Conservation (phyloP, 2,797 vertebrate genomes). For the Adrianichthys oophorus region DNA sequence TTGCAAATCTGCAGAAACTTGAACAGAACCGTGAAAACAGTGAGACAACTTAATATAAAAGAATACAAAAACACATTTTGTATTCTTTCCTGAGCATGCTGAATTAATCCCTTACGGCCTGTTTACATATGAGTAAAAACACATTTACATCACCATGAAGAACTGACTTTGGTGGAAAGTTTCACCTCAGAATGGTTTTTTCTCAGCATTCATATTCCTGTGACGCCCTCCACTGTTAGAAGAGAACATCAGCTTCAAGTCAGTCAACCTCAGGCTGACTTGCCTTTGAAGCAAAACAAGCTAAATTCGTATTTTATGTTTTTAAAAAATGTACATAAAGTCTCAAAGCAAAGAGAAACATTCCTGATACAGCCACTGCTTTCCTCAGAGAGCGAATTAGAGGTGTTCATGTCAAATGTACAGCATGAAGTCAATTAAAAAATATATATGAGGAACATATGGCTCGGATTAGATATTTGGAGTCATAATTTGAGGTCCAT, state of each 20-base stretch:
- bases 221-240: slow-evolving; percentile 17
- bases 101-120: slow-evolving; percentile 23
- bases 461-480: slow-evolving; percentile 1
- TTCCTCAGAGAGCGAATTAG: not conserved
- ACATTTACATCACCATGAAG: slow-evolving; percentile 12
- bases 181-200: slow-evolving; percentile 31
- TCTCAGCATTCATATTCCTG: slow-evolving; percentile 9
- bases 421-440: slow-evolving; percentile 10
- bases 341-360: not conserved
- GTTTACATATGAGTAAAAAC: slow-evolving; percentile 26
- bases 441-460: not conserved
- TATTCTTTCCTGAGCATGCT: slow-evolving; percentile 2
- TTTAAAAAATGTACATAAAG: not conserved
- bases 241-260: slow-evolving; percentile 6
- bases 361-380: not conserved
- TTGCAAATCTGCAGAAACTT: not conserved
- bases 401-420: slow-evolving; percentile 6
- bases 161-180: slow-evolving; percentile 31
- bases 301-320: not conserved
- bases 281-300: not conserved
- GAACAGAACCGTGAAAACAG: slow-evolving; percentile 5
- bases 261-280: slow-evolving; percentile 4
- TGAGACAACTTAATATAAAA: not conserved
- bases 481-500: slow-evolving; percentile 6
- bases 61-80: slow-evolving; percentile 15